Evolutionary conservation across 64 coral and sea anemone genomes (phyloP), one percentile per base, ranked within the genome.

Genomic region (Pachyseris speciosa): DNA sequence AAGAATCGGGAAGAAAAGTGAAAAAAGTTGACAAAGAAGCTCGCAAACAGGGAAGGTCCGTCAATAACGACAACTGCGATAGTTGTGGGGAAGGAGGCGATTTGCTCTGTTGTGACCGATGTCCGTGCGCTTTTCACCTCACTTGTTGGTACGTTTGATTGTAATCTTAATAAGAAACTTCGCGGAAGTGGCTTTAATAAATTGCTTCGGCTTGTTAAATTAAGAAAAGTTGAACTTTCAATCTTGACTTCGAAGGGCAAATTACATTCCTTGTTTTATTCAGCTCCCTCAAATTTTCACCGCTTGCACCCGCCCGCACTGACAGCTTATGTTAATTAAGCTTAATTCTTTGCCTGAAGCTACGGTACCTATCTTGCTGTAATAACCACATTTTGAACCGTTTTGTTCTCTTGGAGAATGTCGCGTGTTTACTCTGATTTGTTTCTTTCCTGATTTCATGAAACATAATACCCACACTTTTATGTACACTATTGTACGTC

Each of bases 61-160:
- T 98, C 20, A 98, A 98, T 63, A 94, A 98, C 65, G 96, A 98
- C 67, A 95, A 89, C 29, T 98, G 96, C 20, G 96, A 98, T 78
- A 98, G 96, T 44, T 98, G 96, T 85, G 96, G 96, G 13, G 96
- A 98, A 69, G 96, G 96, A 85, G 96, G 96, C 28, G 96, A 98
- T 90, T 75, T 98, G 48, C 80, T 98, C 34, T 98, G 96, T 36
- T 98, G 96, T 72, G 96, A 98, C 75, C 78, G 90, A 27, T 98
- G 96, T 43, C 96, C 96, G 37, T 98, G 96, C 83, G 96, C 96
- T 68, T 98, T 98, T 83, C 96, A 98, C 53, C 74, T 98, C 25
- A 95, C 89, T 44, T 98, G 96, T 80, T 98, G 96, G 96, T 98
- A 90, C 88, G 96, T 86, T 28, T 48, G 5, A 55, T 41, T 31